A percentile compares a stretch with the other conserved stretches of the same genome.
These are phyloP conservation scores for Trachemys scripta DNA, from an alignment of 2,113 vertebrate genomes.

Conservation along the genomic window DNA sequence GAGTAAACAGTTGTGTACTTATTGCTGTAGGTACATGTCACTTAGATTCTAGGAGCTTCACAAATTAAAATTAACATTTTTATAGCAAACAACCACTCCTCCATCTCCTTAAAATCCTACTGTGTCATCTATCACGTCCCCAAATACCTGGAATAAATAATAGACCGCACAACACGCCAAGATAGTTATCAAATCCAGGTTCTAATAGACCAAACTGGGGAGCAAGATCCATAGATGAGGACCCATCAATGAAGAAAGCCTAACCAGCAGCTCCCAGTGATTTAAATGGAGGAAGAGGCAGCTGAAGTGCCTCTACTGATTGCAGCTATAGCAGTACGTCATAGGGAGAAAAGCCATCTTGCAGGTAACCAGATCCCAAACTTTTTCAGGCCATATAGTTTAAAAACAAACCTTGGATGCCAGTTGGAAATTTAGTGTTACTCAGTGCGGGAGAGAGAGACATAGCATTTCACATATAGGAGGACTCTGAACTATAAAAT, in stretches of 20 bases:
- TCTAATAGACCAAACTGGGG: neutral
- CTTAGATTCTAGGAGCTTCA: neutral
- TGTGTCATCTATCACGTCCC: neutral
- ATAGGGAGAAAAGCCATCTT: neutral
- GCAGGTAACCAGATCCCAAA: neutral
- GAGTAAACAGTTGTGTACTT: neutral
- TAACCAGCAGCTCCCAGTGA: neutral
- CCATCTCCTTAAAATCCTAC: neutral
- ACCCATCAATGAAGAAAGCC: neutral
- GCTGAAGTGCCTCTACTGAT: neutral
- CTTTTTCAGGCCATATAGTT: neutral
- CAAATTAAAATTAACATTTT: conserved; percentile 30
- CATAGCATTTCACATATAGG: neutral
- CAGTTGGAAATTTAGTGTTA: neutral
- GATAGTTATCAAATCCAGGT: neutral
- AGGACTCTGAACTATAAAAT: neutral
- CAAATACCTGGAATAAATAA: neutral
- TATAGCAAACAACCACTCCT: neutral
- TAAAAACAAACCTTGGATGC: neutral
- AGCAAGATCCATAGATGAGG: neutral
- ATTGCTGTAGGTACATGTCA: conserved; percentile 25
- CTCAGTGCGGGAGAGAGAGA: neutral
- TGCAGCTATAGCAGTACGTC: neutral
- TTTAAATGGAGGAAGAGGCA: conserved; percentile 17
- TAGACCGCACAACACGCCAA: neutral